phyloP scores from a whole-genome alignment of 2,113 vertebrate species.

The Probosciger aterrimus region DNA sequence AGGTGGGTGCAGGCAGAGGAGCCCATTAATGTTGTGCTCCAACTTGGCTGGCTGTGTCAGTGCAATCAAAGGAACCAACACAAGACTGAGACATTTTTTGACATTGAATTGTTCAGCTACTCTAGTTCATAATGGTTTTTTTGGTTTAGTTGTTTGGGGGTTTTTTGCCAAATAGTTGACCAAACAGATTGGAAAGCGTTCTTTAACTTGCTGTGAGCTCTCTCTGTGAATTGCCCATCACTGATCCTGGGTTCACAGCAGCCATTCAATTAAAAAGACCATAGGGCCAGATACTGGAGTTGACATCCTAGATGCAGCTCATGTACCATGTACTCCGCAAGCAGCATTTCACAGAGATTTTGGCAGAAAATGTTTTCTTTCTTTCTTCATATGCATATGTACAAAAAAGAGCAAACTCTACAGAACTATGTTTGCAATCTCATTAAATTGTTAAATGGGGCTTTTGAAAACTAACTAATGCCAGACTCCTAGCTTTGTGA shows the following conservation, averaged over 20 bases:
- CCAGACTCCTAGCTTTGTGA: not conserved
- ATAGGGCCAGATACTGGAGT: not conserved
- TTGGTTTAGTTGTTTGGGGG: not conserved
- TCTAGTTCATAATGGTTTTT: not conserved
- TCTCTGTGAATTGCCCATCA: rapidly evolving
- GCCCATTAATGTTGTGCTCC: not conserved
- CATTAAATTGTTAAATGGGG: not conserved
- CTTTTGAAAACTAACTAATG: not conserved
- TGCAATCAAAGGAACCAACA: not conserved
- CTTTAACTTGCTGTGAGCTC: not conserved
- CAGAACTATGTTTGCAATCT: not conserved
- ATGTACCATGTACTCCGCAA: not conserved
- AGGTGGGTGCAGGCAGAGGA: not conserved
- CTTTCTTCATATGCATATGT: not conserved
- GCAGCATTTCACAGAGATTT: not conserved
- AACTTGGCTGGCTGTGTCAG: not conserved
- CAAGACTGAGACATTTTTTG: not conserved
- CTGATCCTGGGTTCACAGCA: not conserved
- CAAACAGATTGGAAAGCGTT: not conserved
- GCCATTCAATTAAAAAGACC: not conserved
- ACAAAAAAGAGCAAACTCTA: not conserved
- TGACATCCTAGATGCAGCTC: not conserved
- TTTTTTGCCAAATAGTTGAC: not conserved
- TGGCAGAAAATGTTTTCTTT: not conserved
- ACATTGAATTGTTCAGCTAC: not conserved